phyloP scores from a whole-genome alignment of 2,888 invertebrate genomes.

The Arctia plantaginis region DNA sequence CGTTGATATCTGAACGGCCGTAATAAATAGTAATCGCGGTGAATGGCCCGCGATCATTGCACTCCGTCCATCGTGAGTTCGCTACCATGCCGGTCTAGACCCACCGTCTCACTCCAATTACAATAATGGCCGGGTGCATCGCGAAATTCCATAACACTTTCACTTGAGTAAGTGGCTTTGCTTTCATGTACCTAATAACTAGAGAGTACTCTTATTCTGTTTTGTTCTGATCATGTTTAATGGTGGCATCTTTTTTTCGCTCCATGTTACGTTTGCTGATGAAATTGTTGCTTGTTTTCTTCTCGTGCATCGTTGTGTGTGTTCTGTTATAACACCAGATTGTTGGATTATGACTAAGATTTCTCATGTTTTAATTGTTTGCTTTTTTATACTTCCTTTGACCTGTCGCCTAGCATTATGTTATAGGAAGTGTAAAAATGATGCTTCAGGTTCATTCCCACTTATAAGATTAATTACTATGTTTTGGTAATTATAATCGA shows the following conservation, averaged over 20 bases:
- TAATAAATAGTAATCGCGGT: constrained; percentile 24
- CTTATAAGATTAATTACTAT: background rate
- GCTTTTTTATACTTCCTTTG: background rate
- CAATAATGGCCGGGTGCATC: constrained; percentile 72
- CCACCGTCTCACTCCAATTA: constrained; percentile 76
- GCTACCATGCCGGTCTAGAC: constrained; percentile 50
- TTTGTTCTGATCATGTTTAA: constrained; percentile 43
- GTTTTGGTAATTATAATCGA: background rate
- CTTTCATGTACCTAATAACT: constrained; percentile 70
- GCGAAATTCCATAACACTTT: constrained; percentile 78
- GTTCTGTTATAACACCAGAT: constrained; percentile 10
- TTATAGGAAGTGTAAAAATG: background rate
- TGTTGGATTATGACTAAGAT: constrained; percentile 1
- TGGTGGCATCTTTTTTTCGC: constrained; percentile 38
- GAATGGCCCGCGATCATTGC: constrained; percentile 37
- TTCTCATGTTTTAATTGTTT: background rate
- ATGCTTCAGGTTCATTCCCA: background rate
- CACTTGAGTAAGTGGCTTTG: constrained; percentile 71
- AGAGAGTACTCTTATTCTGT: constrained; percentile 47
- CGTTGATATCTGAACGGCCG: constrained; percentile 29
- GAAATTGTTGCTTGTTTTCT: constrained; percentile 30
- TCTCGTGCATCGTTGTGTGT: constrained; percentile 28
- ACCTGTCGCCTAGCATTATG: background rate
- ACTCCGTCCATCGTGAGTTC: constrained; percentile 36
- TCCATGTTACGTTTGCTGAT: constrained; percentile 42